Evolutionary conservation across 2,888 invertebrate genomes (phyloP), one percentile per base, ranked within the genome.

Genomic region (Galeruca laticollis): DNA sequence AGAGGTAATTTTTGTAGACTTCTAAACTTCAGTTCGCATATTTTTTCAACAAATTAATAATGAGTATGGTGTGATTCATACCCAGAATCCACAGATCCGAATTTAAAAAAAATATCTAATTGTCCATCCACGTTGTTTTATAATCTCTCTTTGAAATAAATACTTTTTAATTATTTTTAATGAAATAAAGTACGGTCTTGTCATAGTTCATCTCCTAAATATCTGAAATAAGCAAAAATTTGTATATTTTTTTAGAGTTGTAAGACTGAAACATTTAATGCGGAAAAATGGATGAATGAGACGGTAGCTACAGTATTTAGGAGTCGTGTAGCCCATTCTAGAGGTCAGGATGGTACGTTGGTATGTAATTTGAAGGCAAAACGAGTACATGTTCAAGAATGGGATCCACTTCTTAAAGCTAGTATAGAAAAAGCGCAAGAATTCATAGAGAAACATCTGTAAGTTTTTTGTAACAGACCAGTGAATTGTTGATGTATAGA

Each of bases 341-440:
- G 87, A 81, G 89, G 89, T n/a, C 89, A 91, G 83, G 87, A 90
- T 80, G 82, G 88, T 0, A 80, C 82, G 8, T 84, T 88, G 2
- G 88, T 89, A 63, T 92, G 91, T 60, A 91, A 91, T 82, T 92
- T 94, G 90, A 90, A 90, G 75, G 87, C 88, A 9, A 90, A 89
- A 73, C 90, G 89, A 83, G 87, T 92, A 43, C 86, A 87, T 4
- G 83, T 85, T 40, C 82, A 84, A n/a, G 84, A 87, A 52, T 92
- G 91, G 84, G 90, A 92, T 78, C 88, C 89, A 62, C 85, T 90
- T 76, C 86, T 92, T 10, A 89, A 89, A 69, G 87, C 89, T 76
- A 90, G 91, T 52, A 86, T 92, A 82, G 82, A 87, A 9, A 86
- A 85, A 51, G 92, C 91, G 10, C 87, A 89, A 69, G 82, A 85